A percentile compares a stretch with the other conserved stretches of the same genome.
Evolutionary conservation across 64 coral and sea anemone species (phyloP).

Genomic region (Hydrozoanthus tunicans): DNA sequence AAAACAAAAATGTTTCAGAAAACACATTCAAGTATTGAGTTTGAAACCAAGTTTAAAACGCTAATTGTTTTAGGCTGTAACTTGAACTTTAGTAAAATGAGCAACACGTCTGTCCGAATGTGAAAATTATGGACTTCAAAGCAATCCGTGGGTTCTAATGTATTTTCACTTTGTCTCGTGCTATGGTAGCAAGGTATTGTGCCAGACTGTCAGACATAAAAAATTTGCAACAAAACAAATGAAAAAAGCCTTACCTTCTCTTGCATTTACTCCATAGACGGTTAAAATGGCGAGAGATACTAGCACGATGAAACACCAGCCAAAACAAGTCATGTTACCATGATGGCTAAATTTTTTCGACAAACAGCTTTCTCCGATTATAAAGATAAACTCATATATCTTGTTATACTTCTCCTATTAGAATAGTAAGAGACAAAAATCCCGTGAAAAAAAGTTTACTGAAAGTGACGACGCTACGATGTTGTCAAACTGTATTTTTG

Average conservation of each 20-base stretch:
- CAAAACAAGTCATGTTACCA: conserved; percentile 59
- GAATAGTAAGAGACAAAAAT: not conserved
- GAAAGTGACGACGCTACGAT: not conserved
- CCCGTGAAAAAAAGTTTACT: not conserved
- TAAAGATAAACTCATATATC: not conserved
- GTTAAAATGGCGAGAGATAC: conserved; percentile 7
- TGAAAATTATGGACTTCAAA: no score
- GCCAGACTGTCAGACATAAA: not conserved
- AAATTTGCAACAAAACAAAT: not conserved
- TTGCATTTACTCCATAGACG: not conserved
- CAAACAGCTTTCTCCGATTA: not conserved
- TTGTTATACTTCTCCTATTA: not conserved
- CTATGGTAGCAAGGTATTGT: no score
- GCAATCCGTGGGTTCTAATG: no score
- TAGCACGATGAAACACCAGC: conserved; percentile 5
- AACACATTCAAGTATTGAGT: no score
- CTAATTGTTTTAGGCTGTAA: not conserved
- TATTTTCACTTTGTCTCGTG: no score
- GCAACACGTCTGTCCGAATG: not conserved
- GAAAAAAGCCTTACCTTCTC: not conserved
- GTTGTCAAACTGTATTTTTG: not conserved
- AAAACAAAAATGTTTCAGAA: not conserved
- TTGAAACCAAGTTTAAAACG: not conserved
- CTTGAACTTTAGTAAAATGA: not conserved
- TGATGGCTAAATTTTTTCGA: conserved; percentile 38